Evolutionary conservation across 1,140 invertebrate genomes (phyloP).

Genomic region (Ganaspis sp.): DNA sequence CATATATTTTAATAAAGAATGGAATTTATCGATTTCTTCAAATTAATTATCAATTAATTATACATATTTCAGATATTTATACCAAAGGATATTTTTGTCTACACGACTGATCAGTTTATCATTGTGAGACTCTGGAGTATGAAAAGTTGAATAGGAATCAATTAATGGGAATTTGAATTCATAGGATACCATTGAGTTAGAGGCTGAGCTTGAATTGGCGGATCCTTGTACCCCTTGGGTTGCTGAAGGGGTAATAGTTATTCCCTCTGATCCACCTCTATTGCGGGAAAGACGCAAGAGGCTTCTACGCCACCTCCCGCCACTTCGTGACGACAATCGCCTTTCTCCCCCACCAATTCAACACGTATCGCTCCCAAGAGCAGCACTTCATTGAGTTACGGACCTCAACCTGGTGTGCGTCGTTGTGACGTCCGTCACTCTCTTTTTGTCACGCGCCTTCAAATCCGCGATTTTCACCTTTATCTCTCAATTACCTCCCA

Average conservation of each 20-base stretch:
- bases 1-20: no score
- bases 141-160: no score
- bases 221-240: no score
- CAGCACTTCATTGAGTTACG: conserved; percentile 66
- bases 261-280: background rate
- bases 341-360: conserved; percentile 18
- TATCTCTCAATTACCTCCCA: background rate
- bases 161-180: no score
- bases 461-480: background rate
- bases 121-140: no score
- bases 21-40: no score
- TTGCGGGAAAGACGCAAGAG: background rate
- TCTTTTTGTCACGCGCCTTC: conserved; percentile 29
- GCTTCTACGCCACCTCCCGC: background rate
- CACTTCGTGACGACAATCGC: conserved; percentile 4
- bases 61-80: no score
- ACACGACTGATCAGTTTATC: no score
- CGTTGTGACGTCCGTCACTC: conserved; percentile 1
- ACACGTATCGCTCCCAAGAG: conserved; percentile 58
- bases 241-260: background rate
- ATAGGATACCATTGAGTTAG: no score
- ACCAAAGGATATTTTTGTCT: no score
- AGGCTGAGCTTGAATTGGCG: no score
- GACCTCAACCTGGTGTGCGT: conserved; percentile 60
- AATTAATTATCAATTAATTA: no score